These are phyloP conservation scores for Epinephelus coioides DNA, from an alignment of 2,797 vertebrate species.

Conservation along the genomic window DNA sequence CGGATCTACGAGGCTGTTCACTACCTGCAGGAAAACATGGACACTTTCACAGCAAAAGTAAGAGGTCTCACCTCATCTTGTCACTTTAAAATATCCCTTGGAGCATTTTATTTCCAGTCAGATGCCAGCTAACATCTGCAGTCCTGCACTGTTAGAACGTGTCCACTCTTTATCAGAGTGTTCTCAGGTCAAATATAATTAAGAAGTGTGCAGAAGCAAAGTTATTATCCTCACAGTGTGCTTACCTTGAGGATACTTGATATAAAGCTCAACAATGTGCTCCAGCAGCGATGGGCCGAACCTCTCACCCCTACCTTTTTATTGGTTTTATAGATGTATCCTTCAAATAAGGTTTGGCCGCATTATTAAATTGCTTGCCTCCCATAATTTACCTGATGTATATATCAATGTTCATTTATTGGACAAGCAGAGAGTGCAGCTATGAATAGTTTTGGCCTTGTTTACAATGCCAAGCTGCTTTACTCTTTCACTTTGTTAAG, in stretches of 20 bases:
- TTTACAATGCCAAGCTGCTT: neutral
- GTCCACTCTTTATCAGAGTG: neutral
- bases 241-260: neutral
- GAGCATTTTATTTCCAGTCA: neutral
- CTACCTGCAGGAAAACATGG: conserved; percentile 90
- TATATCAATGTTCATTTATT: neutral
- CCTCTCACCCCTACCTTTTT: conserved; percentile 1
- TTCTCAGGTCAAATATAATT: neutral
- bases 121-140: neutral
- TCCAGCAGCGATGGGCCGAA: neutral
- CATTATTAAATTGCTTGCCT: neutral
- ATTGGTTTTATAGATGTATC: conserved; percentile 25
- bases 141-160: neutral
- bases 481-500: neutral
- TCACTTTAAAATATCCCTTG: neutral
- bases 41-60: conserved; percentile 89
- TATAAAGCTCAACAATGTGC: neutral
- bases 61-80: neutral
- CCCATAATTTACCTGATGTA: neutral
- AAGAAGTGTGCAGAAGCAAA: neutral
- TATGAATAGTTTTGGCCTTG: neutral
- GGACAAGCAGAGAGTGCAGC: conserved; percentile 11
- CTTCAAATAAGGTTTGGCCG: neutral
- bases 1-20: conserved; percentile 90
- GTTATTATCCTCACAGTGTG: neutral